Base-by-base conservation (phyloP, 2,797 vertebrate species). In the Hipposideros larvatus region DNA sequence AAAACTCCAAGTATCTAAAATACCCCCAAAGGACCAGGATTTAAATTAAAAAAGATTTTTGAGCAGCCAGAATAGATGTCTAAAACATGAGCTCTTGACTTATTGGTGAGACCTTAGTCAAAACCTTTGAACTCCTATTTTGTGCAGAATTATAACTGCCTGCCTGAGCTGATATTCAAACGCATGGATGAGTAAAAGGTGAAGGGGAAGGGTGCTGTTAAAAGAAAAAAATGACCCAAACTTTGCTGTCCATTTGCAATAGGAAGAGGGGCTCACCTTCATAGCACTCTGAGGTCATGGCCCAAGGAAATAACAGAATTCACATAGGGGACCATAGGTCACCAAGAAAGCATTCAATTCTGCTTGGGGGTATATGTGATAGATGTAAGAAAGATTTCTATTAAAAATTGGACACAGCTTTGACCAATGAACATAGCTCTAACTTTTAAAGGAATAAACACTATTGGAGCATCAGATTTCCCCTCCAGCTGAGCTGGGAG, bases 21-120 rank as follows among this genome's bases (percentile, higher is more conserved):
- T 88, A 43, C 18, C 31, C 43, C 46, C 16, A n/a, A 9, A 66
- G 57, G 55, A 86, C 19, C 55, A 82, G 37, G 28, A 85, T 61
- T 95, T 84, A 87, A 95, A 87, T 22, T 16, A 89, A 77, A 48
- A 96, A 75, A 87, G 37, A 65, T 22, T 87, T 89, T 55, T 63
- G n/a, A 82, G 37, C 37, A 82, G 48, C 34, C 53, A 55, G 68
- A 83, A 74, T 41, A 78, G 68, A 87, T 48, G 65, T 59, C 43
- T 55, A 19, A 70, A 88, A 92, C 19, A 53, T n/a, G 37, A 74
- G 57, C 22, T 82, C 74, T 94, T 75, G 41, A 41, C 79, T 95
- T 55, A 21, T 26, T 57, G 34, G 15, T 48, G 34, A 74, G 48
- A 48, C 15, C 55, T 85, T 53, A 31, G 16, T 68, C 61, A 86